Percentiles rank a stretch among this genome's conserved stretches.
Conservation (phyloP, 2,113 vertebrate genomes). For the Cyrtonyx montezumae region DNA sequence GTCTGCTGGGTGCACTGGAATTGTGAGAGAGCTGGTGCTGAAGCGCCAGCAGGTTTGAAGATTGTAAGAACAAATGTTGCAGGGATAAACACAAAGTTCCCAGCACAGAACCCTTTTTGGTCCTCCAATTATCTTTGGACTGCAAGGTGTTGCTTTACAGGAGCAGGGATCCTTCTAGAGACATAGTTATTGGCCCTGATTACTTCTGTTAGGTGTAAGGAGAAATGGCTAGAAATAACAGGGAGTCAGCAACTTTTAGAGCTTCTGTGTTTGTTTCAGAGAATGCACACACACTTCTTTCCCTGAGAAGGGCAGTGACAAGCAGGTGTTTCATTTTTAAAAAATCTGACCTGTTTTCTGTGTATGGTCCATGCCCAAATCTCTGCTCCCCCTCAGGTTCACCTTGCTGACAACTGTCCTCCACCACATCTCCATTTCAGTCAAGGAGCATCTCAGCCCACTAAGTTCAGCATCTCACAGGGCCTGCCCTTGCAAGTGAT, state of each 20-base stretch:
- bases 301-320: neutral
- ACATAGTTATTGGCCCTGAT: neutral
- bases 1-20: neutral
- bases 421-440: neutral
- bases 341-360: neutral
- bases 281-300: neutral
- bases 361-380: neutral
- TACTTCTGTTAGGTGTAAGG: neutral
- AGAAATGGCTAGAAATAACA: neutral
- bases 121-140: neutral
- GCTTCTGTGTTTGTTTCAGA: neutral
- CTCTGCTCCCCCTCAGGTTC: neutral
- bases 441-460: neutral
- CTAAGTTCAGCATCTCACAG: neutral
- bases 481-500: neutral
- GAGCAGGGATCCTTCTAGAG: neutral
- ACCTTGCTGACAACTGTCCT: neutral
- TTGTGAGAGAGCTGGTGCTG: neutral
- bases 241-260: neutral
- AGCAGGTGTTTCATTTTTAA: neutral
- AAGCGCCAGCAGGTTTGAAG: neutral
- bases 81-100: neutral
- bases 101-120: neutral
- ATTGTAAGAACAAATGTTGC: neutral
- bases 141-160: neutral